Evolutionary conservation across 2,797 vertebrate genomes (phyloP).

Genomic region (Varecia variegata): DNA sequence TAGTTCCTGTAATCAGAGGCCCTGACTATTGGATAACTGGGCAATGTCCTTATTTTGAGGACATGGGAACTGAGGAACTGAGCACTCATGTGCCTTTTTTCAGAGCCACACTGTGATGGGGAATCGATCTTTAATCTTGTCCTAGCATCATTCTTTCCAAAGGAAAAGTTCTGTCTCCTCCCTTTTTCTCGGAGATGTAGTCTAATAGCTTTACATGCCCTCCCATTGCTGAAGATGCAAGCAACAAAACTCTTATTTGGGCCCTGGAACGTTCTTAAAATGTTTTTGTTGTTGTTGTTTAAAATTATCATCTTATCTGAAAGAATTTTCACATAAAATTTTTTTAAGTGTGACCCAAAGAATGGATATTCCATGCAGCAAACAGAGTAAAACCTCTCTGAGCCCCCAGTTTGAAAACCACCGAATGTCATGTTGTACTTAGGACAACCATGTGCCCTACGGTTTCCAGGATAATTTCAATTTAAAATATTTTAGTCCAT

Average conservation of each 20-base stretch:
- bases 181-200: background rate
- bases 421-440: background rate
- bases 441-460: background rate
- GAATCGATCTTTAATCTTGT: background rate
- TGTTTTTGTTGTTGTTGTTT: background rate
- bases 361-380: background rate
- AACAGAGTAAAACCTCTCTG: background rate
- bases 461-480: background rate
- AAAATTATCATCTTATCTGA: background rate
- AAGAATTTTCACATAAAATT: background rate
- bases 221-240: background rate
- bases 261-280: background rate
- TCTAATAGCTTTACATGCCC: background rate
- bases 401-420: background rate
- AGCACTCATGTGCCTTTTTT: background rate
- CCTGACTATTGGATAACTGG: background rate
- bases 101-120: background rate
- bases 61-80: background rate
- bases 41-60: background rate
- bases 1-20: slow-evolving; percentile 17
- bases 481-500: background rate
- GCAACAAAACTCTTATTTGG: background rate
- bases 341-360: background rate
- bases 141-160: background rate
- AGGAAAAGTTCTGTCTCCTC: background rate